Conservation (phyloP, 2,113 vertebrate species). For the Syngnathoides biaculeatus region DNA sequence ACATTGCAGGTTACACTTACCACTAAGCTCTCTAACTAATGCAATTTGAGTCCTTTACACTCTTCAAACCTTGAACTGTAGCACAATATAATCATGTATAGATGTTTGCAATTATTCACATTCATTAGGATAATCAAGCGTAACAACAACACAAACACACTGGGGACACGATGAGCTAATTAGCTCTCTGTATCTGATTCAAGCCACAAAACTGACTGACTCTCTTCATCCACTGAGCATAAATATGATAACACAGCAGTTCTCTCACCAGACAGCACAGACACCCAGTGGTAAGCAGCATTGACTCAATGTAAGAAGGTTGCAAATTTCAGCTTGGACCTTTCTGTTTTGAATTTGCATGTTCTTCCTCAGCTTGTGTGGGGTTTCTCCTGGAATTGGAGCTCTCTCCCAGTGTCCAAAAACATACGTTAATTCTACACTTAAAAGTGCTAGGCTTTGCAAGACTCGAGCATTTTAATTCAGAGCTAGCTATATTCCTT, state of each 20-base stretch:
- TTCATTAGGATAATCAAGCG: constrained; percentile 68
- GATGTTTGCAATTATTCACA: constrained; percentile 68
- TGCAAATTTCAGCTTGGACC: background rate
- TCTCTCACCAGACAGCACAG: background rate
- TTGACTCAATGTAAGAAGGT: background rate
- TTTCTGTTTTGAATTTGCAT: background rate
- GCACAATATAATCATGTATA: constrained; percentile 61
- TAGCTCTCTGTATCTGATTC: constrained; percentile 65
- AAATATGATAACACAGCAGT: background rate
- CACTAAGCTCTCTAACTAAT: background rate
- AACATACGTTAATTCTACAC: background rate
- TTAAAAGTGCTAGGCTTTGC: background rate
- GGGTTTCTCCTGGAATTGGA: background rate
- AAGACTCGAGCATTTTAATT: background rate
- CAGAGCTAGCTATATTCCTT: background rate
- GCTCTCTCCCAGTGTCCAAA: background rate
- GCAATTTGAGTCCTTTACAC: constrained; percentile 26
- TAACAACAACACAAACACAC: constrained; percentile 68
- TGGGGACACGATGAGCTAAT: constrained; percentile 54
- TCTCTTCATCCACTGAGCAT: constrained; percentile 6
- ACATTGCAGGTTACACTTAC: background rate
- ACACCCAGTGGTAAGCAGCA: background rate
- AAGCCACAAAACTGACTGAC: constrained; percentile 43
- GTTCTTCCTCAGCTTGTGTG: background rate
- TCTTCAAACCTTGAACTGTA: constrained; percentile 60